Conservation (phyloP, 1,140 invertebrate species). For the Caenorhabditis brenneri region DNA sequence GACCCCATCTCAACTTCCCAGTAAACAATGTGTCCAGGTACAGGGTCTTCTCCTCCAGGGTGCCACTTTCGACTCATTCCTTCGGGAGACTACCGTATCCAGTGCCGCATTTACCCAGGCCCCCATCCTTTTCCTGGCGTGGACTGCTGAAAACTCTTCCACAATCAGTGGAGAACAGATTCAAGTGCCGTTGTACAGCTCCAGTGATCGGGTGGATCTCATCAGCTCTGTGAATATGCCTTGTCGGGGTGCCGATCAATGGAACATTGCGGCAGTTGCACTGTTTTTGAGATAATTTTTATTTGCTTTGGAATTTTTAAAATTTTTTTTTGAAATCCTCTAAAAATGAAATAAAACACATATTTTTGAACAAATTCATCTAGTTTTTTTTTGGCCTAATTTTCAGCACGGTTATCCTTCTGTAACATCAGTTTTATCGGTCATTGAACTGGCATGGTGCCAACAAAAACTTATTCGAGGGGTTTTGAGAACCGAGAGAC, state of each 20-base stretch:
- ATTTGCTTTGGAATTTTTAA: not conserved
- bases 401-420: too few relatives aligned
- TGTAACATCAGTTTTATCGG: too few relatives aligned
- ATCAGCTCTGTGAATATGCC: slow-evolving; percentile 45
- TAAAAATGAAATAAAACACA: too few relatives aligned
- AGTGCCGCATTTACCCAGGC: slow-evolving; percentile 76
- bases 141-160: slow-evolving; percentile 72
- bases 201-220: slow-evolving; percentile 10
- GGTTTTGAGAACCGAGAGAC: too few relatives aligned
- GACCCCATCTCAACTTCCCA: slow-evolving; percentile 70
- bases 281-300: slow-evolving; percentile 44
- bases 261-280: slow-evolving; percentile 49
- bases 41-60: slow-evolving; percentile 78
- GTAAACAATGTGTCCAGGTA: slow-evolving; percentile 73
- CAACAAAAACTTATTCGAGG: too few relatives aligned
- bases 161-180: slow-evolving; percentile 25
- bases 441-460: too few relatives aligned
- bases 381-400: too few relatives aligned
- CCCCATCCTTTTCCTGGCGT: slow-evolving; percentile 76
- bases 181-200: slow-evolving; percentile 43
- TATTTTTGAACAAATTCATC: too few relatives aligned
- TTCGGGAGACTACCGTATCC: slow-evolving; percentile 74
- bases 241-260: slow-evolving; percentile 1
- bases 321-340: too few relatives aligned
- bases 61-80: slow-evolving; percentile 76